Percentiles rank a stretch among this genome's conserved stretches.
Evolutionary conservation across 1,140 invertebrate genomes (phyloP).

Genomic region (Epicauta chinensis): DNA sequence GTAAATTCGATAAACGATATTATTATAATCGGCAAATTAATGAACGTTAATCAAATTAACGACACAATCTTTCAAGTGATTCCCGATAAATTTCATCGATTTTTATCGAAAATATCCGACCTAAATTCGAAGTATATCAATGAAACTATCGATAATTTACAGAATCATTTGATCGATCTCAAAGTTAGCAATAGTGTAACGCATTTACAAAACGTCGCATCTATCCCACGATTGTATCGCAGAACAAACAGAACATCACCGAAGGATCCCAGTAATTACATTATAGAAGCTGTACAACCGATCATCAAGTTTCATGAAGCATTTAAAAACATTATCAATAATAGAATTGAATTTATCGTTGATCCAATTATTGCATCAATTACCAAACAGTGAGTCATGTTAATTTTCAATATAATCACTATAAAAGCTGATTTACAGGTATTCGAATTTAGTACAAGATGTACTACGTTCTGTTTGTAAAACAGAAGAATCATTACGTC

Average conservation of each 20-base stretch:
- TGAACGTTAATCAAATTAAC: conserved; percentile 17
- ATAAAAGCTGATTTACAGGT: conserved; percentile 49
- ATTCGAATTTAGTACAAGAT: conserved; percentile 72
- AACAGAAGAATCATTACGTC: conserved; percentile 86
- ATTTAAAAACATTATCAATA: conserved; percentile 49
- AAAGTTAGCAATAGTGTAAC: conserved; percentile 50
- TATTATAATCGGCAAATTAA: conserved; percentile 21
- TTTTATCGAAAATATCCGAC: conserved; percentile 27
- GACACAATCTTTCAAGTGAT: conserved; percentile 30
- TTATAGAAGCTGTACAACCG: conserved; percentile 60
- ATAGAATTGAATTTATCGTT: conserved; percentile 40
- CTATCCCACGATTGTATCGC: conserved; percentile 87
- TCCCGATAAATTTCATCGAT: conserved; percentile 17
- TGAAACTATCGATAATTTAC: conserved; percentile 46
- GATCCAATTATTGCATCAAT: conserved; percentile 23
- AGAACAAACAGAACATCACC: conserved; percentile 87
- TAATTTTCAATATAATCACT: neutral
- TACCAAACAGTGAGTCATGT: conserved; percentile 26
- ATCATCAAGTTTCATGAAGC: conserved; percentile 55
- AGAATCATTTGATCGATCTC: conserved; percentile 44
- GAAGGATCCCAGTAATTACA: conserved; percentile 70
- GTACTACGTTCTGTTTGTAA: conserved; percentile 88
- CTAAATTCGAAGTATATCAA: conserved; percentile 43
- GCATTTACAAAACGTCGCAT: conserved; percentile 70
- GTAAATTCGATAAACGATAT: conserved; percentile 32